A percentile compares a stretch with the other conserved stretches of the same genome.
Conservation (phyloP, 2,888 invertebrate genomes). For the Agapostemon virescens region DNA sequence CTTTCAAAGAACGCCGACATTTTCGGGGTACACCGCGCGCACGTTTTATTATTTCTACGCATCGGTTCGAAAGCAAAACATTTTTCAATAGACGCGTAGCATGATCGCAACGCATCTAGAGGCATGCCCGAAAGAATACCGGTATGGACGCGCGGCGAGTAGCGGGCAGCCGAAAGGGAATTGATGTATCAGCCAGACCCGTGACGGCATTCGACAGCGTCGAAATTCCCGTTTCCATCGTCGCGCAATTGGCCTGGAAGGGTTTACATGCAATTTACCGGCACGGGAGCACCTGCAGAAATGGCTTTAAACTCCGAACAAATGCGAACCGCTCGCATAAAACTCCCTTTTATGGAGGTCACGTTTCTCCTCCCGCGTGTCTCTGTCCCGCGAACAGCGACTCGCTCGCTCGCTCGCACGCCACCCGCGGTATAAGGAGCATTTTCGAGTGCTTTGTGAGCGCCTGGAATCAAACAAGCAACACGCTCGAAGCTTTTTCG, state of each 20-base stretch:
- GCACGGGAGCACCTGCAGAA: slow-evolving; percentile 53
- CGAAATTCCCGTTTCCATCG: slow-evolving; percentile 31
- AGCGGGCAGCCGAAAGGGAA: not conserved
- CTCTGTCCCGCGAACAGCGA: not conserved
- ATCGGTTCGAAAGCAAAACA: no score
- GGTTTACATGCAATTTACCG: slow-evolving; percentile 50
- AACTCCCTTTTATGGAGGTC: slow-evolving; percentile 59
- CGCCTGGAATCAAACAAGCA: slow-evolving; percentile 55
- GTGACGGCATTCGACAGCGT: slow-evolving; percentile 1
- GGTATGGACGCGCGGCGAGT: not conserved
- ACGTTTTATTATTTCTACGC: no score
- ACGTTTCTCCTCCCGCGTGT: slow-evolving; percentile 12
- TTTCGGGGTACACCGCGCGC: no score
- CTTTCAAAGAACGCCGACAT: no score
- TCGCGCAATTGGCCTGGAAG: slow-evolving; percentile 44
- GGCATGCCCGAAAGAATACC: not conserved
- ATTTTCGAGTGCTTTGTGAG: slow-evolving; percentile 50
- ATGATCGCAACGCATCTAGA: not conserved
- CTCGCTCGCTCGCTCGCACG: not conserved
- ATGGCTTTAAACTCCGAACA: slow-evolving; percentile 55
- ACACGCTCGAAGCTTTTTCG: slow-evolving; percentile 43
- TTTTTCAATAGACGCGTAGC: not conserved
- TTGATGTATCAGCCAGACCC: not conserved
- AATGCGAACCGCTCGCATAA: slow-evolving; percentile 48
- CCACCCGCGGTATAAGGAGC: slow-evolving; percentile 48